These are phyloP conservation scores for Cololabis saira DNA, from an alignment of 2,113 vertebrate genomes.

Conservation along the genomic window DNA sequence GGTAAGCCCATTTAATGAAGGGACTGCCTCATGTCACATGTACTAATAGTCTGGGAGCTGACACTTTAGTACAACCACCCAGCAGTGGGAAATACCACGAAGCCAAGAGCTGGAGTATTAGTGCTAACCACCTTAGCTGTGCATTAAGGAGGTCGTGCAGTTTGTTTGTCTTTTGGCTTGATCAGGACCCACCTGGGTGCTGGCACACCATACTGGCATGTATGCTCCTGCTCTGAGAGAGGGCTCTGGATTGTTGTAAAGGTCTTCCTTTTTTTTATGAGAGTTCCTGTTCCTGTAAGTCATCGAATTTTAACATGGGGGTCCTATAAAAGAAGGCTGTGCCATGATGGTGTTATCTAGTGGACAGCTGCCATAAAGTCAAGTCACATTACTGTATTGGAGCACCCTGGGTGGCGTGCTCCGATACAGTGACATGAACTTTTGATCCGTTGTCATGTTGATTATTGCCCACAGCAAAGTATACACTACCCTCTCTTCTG, in stretches of 20 bases:
- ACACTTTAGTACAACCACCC: slow-evolving; percentile 38
- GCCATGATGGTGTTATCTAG: slow-evolving; percentile 65
- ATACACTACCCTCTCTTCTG: slow-evolving; percentile 47
- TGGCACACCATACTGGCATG: not conserved
- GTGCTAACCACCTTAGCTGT: slow-evolving; percentile 64
- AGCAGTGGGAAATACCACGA: slow-evolving; percentile 50
- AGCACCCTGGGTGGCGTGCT: slow-evolving; percentile 52
- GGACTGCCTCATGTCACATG: slow-evolving; percentile 67
- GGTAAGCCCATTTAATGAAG: slow-evolving; percentile 78
- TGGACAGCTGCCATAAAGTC: slow-evolving; percentile 76
- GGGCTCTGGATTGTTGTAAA: slow-evolving; percentile 62
- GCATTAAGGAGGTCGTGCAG: slow-evolving; percentile 48
- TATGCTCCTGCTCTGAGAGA: slow-evolving; percentile 24
- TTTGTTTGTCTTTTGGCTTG: slow-evolving; percentile 47
- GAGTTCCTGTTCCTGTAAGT: slow-evolving; percentile 76
- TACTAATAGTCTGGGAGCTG: slow-evolving; percentile 65
- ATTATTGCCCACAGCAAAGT: slow-evolving; percentile 79
- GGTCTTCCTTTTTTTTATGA: slow-evolving; percentile 73
- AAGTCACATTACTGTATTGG: too few species aligned
- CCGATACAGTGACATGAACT: slow-evolving; percentile 78
- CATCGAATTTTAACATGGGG: slow-evolving; percentile 75
- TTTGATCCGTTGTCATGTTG: slow-evolving; percentile 80
- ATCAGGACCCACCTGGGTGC: not conserved
- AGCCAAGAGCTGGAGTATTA: slow-evolving; percentile 65
- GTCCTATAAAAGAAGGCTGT: slow-evolving; percentile 82